These are phyloP conservation scores for Monopterus albus DNA, from an alignment of 2,113 vertebrate species.

Conservation along the genomic window DNA sequence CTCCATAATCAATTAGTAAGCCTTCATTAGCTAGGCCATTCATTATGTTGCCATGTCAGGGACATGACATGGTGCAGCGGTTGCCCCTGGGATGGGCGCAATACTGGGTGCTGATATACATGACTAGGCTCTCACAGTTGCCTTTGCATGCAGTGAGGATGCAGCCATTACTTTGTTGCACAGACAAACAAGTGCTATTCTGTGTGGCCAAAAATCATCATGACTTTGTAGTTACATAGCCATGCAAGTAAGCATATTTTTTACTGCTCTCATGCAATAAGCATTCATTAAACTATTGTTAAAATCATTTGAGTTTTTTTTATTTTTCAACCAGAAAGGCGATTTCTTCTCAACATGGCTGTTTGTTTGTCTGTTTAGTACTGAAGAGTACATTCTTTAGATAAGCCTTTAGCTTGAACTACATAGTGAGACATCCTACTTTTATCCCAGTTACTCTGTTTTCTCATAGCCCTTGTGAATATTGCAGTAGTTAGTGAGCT, in stretches of 20 bases:
- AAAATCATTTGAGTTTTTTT: slow-evolving; percentile 29
- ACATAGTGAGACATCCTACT: slow-evolving; percentile 60
- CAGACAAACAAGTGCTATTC: slow-evolving; percentile 34
- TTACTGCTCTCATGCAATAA: slow-evolving; percentile 44
- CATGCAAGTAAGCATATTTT: slow-evolving; percentile 54
- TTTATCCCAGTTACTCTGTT: slow-evolving; percentile 54
- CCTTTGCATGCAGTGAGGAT: slow-evolving; percentile 66
- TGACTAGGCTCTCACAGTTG: slow-evolving; percentile 56
- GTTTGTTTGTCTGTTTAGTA: too few relatives aligned
- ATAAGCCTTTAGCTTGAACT: slow-evolving; percentile 26
- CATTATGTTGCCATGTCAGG: slow-evolving; percentile 74
- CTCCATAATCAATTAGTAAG: slow-evolving; percentile 83
- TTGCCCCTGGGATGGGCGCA: slow-evolving; percentile 63
- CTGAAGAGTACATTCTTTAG: slow-evolving; percentile 14
- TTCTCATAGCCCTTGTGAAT: slow-evolving; percentile 62
- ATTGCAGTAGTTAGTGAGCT: slow-evolving; percentile 67
- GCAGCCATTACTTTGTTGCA: slow-evolving; percentile 56
- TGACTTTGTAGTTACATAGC: slow-evolving; percentile 43
- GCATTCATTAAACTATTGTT: slow-evolving; percentile 50
- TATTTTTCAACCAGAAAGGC: slow-evolving; percentile 1
- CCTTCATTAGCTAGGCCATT: slow-evolving; percentile 79
- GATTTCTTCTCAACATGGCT: background rate
- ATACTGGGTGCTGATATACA: slow-evolving; percentile 65
- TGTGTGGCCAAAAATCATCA: slow-evolving; percentile 30
- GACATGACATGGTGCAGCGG: slow-evolving; percentile 55